Conservation (phyloP, 2,113 vertebrate species). For the Camarhynchus parvulus region DNA sequence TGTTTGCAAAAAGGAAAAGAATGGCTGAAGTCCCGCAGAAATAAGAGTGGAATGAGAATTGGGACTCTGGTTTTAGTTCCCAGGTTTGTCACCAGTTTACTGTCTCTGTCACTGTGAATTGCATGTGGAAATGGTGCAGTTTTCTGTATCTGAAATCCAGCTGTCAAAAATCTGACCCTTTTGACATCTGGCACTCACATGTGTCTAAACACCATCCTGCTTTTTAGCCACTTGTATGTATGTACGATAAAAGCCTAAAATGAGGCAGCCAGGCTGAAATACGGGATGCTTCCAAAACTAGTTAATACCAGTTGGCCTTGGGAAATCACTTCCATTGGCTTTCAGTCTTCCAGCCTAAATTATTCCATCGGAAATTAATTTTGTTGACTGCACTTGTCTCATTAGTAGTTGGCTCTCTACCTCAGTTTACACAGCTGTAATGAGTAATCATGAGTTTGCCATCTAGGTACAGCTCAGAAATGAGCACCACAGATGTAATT, state of each 20-base stretch:
- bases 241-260: background rate
- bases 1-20: background rate
- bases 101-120: background rate
- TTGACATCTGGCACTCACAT: background rate
- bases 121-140: background rate
- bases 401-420: constrained; percentile 12
- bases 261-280: background rate
- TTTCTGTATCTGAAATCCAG: background rate
- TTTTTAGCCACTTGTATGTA: background rate
- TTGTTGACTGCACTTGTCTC: background rate
- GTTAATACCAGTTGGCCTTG: background rate
- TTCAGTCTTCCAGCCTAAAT: background rate
- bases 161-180: background rate
- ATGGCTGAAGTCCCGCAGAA: background rate
- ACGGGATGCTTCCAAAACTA: background rate
- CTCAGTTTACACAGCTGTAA: constrained; percentile 44
- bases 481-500: background rate
- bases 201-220: background rate
- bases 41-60: background rate
- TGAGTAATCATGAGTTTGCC: background rate
- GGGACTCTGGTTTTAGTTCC: background rate
- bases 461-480: background rate
- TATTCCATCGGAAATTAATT: constrained; percentile 3
- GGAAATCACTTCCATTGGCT: constrained; percentile 2
- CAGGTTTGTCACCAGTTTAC: background rate